phyloP scores from a whole-genome alignment of 1,140 invertebrate species.

The Megalonaias nervosa region DNA sequence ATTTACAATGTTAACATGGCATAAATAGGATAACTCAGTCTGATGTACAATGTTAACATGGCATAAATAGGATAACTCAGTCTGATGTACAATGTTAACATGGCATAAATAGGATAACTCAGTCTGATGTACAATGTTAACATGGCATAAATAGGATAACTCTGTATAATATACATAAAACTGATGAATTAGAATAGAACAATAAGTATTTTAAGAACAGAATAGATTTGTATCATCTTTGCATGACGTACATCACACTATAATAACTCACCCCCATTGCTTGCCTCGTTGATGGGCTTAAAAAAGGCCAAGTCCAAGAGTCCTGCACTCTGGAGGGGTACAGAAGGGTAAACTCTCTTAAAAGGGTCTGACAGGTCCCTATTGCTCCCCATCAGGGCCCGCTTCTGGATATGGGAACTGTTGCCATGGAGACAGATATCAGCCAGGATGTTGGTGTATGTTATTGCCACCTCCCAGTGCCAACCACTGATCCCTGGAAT shows the following conservation, averaged over 20 bases:
- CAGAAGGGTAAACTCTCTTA: conserved; percentile 22
- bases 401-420: conserved; percentile 64
- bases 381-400: conserved; percentile 62
- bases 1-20: no score
- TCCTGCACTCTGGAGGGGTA: conserved; percentile 62
- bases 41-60: no score
- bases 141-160: no score
- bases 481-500: conserved; percentile 65
- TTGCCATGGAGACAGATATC: conserved; percentile 64
- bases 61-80: no score
- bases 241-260: not conserved
- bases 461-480: conserved; percentile 69
- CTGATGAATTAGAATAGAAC: not conserved
- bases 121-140: no score
- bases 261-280: conserved; percentile 52
- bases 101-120: no score
- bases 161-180: no score
- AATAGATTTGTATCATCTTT: conserved; percentile 1
- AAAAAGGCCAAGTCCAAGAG: conserved; percentile 66
- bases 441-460: conserved; percentile 63
- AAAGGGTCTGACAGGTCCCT: conserved; percentile 46
- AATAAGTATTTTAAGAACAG: conserved; percentile 3
- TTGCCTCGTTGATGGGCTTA: conserved; percentile 48
- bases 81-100: no score
- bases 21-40: no score